These are phyloP conservation scores for Brevimyrus niger DNA, from an alignment of 2,113 vertebrate species.

Conservation along the genomic window DNA sequence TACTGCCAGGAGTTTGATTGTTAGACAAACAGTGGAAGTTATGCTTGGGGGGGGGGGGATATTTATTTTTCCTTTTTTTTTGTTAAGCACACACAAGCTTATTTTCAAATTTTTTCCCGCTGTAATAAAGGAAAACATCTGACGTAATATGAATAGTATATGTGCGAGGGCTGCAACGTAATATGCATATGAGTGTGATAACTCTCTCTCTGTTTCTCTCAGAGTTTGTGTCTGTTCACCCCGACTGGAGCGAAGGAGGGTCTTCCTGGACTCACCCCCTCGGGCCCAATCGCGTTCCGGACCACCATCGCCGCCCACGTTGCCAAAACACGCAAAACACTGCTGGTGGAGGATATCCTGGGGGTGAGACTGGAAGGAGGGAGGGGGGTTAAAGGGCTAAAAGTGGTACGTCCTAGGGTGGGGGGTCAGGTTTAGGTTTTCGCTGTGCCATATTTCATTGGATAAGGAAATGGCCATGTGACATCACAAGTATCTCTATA, in stretches of 20 bases:
- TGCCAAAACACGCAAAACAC: constrained; percentile 87
- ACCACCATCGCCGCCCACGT: constrained; percentile 92
- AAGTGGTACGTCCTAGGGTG: not conserved
- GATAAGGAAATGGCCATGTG: not conserved
- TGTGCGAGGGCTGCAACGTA: not conserved
- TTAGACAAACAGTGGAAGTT: not conserved
- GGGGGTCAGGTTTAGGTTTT: not conserved
- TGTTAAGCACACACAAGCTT: not conserved
- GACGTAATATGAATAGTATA: not conserved
- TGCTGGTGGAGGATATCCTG: constrained; percentile 88
- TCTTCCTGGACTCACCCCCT: constrained; percentile 77
- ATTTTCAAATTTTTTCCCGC: not conserved
- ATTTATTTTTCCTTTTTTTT: not conserved
- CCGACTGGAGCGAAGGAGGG: constrained; percentile 85
- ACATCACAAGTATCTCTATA: not conserved
- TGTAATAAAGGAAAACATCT: not conserved
- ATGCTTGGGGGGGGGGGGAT: not conserved
- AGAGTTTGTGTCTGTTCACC: constrained; percentile 93
- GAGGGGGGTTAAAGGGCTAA: not conserved
- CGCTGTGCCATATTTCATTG: not conserved
- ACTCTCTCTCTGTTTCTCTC: constrained; percentile 32
- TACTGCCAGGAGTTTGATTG: not conserved
- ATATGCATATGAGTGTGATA: not conserved
- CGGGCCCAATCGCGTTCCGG: constrained; percentile 80
- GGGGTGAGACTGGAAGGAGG: constrained; percentile 64